A percentile compares a stretch with the other conserved stretches of the same genome.
Evolutionary conservation across 2,797 vertebrate species (phyloP).

Genomic region (Monodelphis domestica): DNA sequence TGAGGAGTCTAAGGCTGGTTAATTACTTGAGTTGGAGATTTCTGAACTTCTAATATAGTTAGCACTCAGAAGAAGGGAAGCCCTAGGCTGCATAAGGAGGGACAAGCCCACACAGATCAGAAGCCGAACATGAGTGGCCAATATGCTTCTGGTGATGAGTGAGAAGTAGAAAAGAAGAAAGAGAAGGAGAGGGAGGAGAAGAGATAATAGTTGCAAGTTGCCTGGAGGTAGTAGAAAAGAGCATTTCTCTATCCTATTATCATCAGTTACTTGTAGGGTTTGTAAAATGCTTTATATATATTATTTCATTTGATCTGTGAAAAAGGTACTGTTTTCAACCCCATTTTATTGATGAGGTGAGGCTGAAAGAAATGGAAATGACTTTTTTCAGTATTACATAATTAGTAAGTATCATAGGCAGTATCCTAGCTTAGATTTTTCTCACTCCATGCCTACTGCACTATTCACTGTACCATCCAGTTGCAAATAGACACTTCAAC

Average conservation of each 20-base stretch:
- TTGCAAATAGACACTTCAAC: not conserved
- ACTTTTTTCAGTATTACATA: not conserved
- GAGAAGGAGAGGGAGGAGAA: not conserved
- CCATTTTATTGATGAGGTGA: not conserved
- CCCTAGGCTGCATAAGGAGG: not conserved
- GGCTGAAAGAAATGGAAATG: not conserved
- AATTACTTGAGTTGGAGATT: not conserved
- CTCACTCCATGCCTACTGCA: no score
- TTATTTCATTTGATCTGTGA: not conserved
- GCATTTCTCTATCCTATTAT: not conserved
- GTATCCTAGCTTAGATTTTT: no score
- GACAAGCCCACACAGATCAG: not conserved
- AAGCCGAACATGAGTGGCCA: not conserved
- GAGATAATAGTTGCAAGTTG: not conserved
- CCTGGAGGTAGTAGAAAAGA: not conserved
- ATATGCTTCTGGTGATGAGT: not conserved
- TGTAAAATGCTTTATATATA: not conserved
- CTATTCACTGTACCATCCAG: not conserved
- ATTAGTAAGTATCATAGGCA: not conserved
- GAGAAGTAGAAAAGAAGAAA: no score
- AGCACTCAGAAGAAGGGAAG: not conserved
- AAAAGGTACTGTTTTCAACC: not conserved
- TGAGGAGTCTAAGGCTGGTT: not conserved
- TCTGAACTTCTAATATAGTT: not conserved
- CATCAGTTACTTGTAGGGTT: not conserved